Evolutionary conservation across 2,113 vertebrate genomes (phyloP).

Genomic region (Crotalus horridus): DNA sequence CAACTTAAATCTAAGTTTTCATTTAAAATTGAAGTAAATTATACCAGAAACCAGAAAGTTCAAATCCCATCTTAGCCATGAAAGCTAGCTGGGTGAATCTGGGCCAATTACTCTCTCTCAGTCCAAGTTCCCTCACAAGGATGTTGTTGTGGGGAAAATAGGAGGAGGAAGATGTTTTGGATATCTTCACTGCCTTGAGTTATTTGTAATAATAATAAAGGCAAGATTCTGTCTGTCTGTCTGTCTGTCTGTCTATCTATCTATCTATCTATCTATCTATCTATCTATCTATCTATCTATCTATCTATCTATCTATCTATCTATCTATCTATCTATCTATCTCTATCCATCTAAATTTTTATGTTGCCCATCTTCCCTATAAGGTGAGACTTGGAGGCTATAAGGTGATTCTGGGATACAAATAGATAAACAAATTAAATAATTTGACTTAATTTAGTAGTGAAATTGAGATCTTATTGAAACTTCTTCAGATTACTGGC

Average conservation of each 20-base stretch:
- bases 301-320: too few relatives aligned
- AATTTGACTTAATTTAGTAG: background rate
- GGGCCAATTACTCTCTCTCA: too few relatives aligned
- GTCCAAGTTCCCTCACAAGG: too few relatives aligned
- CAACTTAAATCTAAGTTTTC: background rate
- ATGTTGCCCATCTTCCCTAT: background rate
- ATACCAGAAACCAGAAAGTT: background rate
- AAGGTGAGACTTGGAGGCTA: background rate
- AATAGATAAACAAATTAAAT: background rate
- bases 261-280: too few relatives aligned
- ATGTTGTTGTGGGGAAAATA: too few relatives aligned
- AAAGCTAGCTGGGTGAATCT: background rate
- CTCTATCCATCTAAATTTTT: too few relatives aligned
- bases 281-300: too few relatives aligned
- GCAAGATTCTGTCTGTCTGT: background rate
- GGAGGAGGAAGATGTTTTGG: background rate
- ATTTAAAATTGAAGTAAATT: background rate
- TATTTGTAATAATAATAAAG: background rate
- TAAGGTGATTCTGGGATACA: background rate
- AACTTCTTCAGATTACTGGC: background rate
- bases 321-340: too few relatives aligned
- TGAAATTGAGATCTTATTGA: background rate
- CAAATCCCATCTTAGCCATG: background rate
- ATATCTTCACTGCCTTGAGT: background rate
- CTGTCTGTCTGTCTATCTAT: rapidly evolving